Conservation (phyloP, 1,140 invertebrate species). For the Rhysida immarginata region DNA sequence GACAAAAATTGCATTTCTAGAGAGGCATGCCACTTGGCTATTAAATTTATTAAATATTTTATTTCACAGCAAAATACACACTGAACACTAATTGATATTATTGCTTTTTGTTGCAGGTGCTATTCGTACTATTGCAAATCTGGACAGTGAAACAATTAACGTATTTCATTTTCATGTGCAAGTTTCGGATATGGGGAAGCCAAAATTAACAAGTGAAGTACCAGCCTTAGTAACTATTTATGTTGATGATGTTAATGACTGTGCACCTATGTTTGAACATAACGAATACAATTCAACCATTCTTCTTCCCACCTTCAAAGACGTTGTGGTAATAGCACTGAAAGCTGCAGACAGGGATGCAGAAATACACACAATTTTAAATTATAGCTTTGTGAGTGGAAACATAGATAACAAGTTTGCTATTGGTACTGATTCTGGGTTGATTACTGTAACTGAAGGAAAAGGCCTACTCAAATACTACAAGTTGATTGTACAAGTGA, state of each 20-base stretch:
- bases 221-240: slow-evolving; percentile 47
- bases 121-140: slow-evolving; percentile 51
- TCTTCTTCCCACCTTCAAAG: slow-evolving; percentile 61
- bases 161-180: slow-evolving; percentile 63
- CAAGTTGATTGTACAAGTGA: slow-evolving; percentile 31
- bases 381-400: slow-evolving; percentile 67
- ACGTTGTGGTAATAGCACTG: slow-evolving; percentile 45
- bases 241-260: slow-evolving; percentile 74
- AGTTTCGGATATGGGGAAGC: slow-evolving; percentile 66
- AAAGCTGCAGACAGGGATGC: slow-evolving; percentile 58
- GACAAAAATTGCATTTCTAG: too few relatives aligned
- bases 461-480: slow-evolving; percentile 34
- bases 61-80: too few relatives aligned
- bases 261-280: slow-evolving; percentile 54
- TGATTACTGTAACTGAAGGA: slow-evolving; percentile 47
- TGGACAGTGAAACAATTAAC: slow-evolving; percentile 64
- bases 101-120: slow-evolving; percentile 42
- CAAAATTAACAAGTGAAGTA: slow-evolving; percentile 55
- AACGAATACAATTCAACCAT: slow-evolving; percentile 57
- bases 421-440: slow-evolving; percentile 54
- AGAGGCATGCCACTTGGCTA: too few relatives aligned
- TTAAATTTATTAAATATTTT: too few relatives aligned
- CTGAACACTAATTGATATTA: too few relatives aligned
- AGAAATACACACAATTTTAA: slow-evolving; percentile 39
- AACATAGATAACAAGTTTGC: slow-evolving; percentile 60